Percentiles rank a stretch among this genome's conserved stretches.
These are phyloP conservation scores for Tromatobia lineatoria DNA, from an alignment of 2,888 invertebrate species.

Conservation along the genomic window DNA sequence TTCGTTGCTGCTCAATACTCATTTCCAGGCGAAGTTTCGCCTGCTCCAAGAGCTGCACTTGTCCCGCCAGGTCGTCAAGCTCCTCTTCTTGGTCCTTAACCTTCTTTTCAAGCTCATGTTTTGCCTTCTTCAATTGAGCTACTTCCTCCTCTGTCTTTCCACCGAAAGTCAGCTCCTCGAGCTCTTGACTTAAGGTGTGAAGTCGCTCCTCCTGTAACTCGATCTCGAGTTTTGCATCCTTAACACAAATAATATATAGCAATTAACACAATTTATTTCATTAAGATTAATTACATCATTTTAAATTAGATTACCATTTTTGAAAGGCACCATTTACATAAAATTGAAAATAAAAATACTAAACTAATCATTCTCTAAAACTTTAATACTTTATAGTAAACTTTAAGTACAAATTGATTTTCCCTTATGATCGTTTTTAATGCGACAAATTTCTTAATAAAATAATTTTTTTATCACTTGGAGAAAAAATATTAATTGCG, in stretches of 20 bases:
- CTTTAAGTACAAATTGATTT: too few relatives aligned
- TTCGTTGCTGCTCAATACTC: slow-evolving; percentile 96
- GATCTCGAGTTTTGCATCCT: slow-evolving; percentile 95
- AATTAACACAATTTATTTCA: slow-evolving; percentile 20
- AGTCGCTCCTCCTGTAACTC: slow-evolving; percentile 96
- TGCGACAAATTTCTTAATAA: too few relatives aligned
- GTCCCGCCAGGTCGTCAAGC: slow-evolving; percentile 97
- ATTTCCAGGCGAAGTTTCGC: slow-evolving; percentile 97
- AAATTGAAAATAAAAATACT: too few relatives aligned
- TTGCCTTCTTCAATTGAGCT: slow-evolving; percentile 92
- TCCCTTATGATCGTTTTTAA: too few relatives aligned
- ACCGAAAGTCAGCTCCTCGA: slow-evolving; percentile 93
- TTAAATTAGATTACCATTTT: not conserved
- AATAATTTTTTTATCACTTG: too few relatives aligned
- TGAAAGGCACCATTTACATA: too few relatives aligned
- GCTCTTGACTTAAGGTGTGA: slow-evolving; percentile 91
- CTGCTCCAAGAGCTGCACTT: slow-evolving; percentile 95
- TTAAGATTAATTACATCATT: not conserved
- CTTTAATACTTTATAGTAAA: too few relatives aligned
- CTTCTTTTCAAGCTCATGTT: slow-evolving; percentile 95
- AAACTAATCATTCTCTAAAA: too few relatives aligned
- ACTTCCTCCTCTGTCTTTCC: slow-evolving; percentile 95
- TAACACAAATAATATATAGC: slow-evolving; percentile 64
- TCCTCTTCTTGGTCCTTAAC: slow-evolving; percentile 97
- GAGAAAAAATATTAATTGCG: too few relatives aligned